Evolutionary conservation across 2,888 invertebrate species (phyloP).

Genomic region (Marronus borbonicus): DNA sequence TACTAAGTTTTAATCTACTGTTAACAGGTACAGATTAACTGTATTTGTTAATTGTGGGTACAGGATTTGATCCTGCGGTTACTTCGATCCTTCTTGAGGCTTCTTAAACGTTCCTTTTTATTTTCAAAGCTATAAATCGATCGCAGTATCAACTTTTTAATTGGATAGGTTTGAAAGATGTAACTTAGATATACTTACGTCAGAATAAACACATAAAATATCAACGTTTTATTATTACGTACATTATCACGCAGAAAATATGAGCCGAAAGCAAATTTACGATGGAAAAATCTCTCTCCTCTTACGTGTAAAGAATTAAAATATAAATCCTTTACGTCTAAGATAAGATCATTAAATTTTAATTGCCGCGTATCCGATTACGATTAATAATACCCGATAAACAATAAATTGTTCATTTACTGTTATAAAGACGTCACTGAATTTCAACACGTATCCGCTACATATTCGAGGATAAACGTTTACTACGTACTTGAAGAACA

Average conservation of each 20-base stretch:
- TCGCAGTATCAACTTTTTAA: too few relatives aligned
- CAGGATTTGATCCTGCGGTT: too few relatives aligned
- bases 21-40: too few relatives aligned
- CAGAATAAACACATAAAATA: conserved; percentile 14
- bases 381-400: conserved; percentile 43
- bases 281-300: conserved; percentile 21
- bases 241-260: neutral
- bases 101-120: neutral
- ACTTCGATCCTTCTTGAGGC: too few relatives aligned
- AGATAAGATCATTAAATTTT: conserved; percentile 47
- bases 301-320: conserved; percentile 33
- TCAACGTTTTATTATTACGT: neutral
- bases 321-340: conserved; percentile 29
- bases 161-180: too few relatives aligned
- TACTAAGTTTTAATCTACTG: too few relatives aligned
- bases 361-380: conserved; percentile 48
- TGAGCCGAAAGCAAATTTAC: conserved; percentile 25
- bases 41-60: too few relatives aligned
- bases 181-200: conserved; percentile 11
- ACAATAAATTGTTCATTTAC: conserved; percentile 47
- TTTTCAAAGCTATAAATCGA: too few relatives aligned
- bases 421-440: conserved; percentile 30
- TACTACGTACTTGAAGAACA: neutral
- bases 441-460: conserved; percentile 40
- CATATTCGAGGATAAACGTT: conserved; percentile 20